Evolutionary conservation across 1,140 invertebrate species (phyloP).

Genomic region (Hyles euphorbiae): DNA sequence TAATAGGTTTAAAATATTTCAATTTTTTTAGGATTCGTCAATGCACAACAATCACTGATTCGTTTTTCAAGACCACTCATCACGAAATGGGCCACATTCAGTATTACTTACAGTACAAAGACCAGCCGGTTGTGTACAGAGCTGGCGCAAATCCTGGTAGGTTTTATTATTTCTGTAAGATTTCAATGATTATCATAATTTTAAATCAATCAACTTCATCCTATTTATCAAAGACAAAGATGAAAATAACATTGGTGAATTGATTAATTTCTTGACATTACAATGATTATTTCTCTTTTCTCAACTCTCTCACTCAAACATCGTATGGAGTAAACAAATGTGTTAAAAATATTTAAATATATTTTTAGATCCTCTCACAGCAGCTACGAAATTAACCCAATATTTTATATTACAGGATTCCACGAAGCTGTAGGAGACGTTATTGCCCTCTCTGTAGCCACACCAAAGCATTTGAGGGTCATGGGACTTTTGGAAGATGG

Average conservation of each 20-base stretch:
- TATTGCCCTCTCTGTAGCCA: slow-evolving; percentile 87
- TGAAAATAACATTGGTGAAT: too few species aligned
- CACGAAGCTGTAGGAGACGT: slow-evolving; percentile 95
- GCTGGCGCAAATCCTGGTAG: slow-evolving; percentile 83
- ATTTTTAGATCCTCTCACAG: too few species aligned
- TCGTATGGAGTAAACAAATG: too few species aligned
- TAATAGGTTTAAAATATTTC: too few species aligned
- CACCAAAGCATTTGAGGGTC: slow-evolving; percentile 86
- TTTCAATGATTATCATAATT: too few species aligned
- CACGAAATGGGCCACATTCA: slow-evolving; percentile 87
- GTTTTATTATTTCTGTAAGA: too few species aligned
- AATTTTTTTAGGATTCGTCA: slow-evolving; percentile 82
- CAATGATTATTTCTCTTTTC: too few species aligned
- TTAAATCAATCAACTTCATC: too few species aligned
- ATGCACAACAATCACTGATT: slow-evolving; percentile 82
- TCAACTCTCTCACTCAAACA: too few species aligned
- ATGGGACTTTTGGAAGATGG: slow-evolving; percentile 83
- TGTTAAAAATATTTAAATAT: too few species aligned
- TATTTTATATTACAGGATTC: slow-evolving; percentile 79
- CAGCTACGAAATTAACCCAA: not conserved
- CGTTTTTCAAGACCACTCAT: slow-evolving; percentile 83
- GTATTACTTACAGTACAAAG: slow-evolving; percentile 82
- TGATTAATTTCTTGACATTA: too few species aligned
- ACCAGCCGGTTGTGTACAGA: slow-evolving; percentile 79
- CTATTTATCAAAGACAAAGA: too few species aligned